phyloP scores from a whole-genome alignment of 2,797 vertebrate species.

The Pterois miles region DNA sequence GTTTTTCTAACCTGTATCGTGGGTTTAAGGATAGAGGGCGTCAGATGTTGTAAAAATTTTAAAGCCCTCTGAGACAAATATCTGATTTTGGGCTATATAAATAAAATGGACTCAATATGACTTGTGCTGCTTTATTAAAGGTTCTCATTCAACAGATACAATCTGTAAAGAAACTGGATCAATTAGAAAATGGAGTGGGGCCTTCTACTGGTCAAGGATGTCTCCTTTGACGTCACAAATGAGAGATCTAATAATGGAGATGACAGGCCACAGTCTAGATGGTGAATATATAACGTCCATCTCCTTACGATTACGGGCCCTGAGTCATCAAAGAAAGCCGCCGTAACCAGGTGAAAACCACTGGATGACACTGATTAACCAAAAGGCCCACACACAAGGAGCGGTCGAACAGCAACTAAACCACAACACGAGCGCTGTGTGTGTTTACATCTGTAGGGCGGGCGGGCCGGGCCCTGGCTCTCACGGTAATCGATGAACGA shows the following conservation, averaged over 20 bases:
- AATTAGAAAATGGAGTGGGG: background rate
- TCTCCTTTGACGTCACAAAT: background rate
- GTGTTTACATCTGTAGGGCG: constrained; percentile 85
- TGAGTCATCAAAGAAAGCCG: background rate
- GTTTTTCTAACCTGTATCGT: background rate
- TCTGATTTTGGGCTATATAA: background rate
- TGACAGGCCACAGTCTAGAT: background rate
- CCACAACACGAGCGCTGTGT: constrained; percentile 73
- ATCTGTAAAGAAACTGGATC: background rate
- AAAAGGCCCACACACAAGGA: constrained; percentile 31
- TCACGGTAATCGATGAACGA: constrained; percentile 86
- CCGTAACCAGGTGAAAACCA: background rate
- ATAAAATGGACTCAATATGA: background rate
- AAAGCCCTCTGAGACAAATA: background rate
- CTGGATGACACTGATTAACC: constrained; percentile 40
- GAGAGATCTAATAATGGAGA: background rate
- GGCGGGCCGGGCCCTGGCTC: constrained; percentile 77
- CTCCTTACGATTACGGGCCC: background rate
- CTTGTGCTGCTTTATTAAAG: background rate
- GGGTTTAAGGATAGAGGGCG: background rate
- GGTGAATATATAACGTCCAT: background rate
- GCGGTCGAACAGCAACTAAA: constrained; percentile 71
- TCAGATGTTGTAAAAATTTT: background rate
- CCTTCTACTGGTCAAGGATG: background rate
- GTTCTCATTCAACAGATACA: background rate